Percentiles rank a stretch among this genome's conserved stretches.
phyloP scores from a whole-genome alignment of 2,113 vertebrate genomes.

The Vireo altiloquus region DNA sequence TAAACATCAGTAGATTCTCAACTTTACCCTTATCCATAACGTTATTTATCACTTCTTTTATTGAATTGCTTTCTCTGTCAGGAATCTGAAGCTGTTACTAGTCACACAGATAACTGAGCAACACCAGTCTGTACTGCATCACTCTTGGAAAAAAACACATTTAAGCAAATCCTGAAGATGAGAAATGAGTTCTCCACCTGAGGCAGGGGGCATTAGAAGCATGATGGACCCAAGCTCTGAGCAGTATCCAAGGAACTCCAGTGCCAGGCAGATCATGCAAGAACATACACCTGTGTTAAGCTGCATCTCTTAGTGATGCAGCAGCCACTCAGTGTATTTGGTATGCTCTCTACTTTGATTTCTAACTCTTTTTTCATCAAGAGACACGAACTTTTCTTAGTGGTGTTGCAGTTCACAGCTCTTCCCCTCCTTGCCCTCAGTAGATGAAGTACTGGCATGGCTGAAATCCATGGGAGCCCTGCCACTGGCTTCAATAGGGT shows the following conservation, averaged over 20 bases:
- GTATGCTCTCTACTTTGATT: neutral
- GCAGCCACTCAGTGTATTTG: neutral
- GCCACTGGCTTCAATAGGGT: constrained; percentile 32
- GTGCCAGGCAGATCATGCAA: neutral
- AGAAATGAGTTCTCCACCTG: fast-evolving
- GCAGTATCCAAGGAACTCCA: neutral
- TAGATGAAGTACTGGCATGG: neutral
- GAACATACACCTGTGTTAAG: neutral
- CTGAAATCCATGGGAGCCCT: neutral
- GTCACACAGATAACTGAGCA: neutral
- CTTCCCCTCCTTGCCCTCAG: neutral
- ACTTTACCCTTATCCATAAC: neutral
- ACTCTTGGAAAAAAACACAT: neutral
- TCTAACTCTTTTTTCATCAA: neutral
- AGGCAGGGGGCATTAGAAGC: neutral
- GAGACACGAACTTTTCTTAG: neutral
- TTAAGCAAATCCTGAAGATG: neutral
- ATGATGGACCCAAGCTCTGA: neutral
- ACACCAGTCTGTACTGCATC: neutral
- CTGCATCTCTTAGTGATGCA: neutral
- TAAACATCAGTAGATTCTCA: neutral
- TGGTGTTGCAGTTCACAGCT: neutral
- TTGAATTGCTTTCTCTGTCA: neutral
- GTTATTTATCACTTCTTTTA: neutral
- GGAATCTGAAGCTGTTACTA: neutral